Evolutionary conservation across 2,888 invertebrate species (phyloP).

Genomic region (Prenolepis imparis): DNA sequence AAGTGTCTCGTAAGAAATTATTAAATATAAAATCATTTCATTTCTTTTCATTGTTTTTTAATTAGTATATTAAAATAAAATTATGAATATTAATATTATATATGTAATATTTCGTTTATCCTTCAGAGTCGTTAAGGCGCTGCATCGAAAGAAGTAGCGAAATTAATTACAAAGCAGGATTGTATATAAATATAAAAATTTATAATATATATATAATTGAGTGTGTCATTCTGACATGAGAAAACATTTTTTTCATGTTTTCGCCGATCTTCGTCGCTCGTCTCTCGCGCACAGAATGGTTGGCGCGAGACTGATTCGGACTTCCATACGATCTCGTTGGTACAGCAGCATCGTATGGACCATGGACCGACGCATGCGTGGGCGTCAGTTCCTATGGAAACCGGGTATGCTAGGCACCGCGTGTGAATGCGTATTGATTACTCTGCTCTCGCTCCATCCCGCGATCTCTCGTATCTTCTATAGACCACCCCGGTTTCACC

Average conservation of each 20-base stretch:
- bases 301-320: constrained; percentile 59
- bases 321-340: constrained; percentile 56
- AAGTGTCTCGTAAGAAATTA: not conserved
- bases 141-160: not conserved
- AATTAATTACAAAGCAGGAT: not conserved
- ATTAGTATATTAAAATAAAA: not conserved
- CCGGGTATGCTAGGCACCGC: constrained; percentile 79
- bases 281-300: constrained; percentile 35
- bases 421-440: constrained; percentile 85
- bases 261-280: too few relatives aligned
- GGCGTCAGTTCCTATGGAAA: constrained; percentile 78
- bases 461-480: constrained; percentile 78
- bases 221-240: not conserved
- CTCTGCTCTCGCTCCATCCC: constrained; percentile 77
- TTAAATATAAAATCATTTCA: not conserved
- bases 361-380: constrained; percentile 69
- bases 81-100: not conserved
- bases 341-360: constrained; percentile 29
- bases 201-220: not conserved
- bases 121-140: not conserved
- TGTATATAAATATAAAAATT: not conserved
- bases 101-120: not conserved
- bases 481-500: constrained; percentile 66
- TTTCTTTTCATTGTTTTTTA: not conserved
- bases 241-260: not conserved